Evolutionary conservation across 2,113 vertebrate genomes (phyloP), one percentile per base, ranked within the genome.

Genomic region (Enhydra lutris): DNA sequence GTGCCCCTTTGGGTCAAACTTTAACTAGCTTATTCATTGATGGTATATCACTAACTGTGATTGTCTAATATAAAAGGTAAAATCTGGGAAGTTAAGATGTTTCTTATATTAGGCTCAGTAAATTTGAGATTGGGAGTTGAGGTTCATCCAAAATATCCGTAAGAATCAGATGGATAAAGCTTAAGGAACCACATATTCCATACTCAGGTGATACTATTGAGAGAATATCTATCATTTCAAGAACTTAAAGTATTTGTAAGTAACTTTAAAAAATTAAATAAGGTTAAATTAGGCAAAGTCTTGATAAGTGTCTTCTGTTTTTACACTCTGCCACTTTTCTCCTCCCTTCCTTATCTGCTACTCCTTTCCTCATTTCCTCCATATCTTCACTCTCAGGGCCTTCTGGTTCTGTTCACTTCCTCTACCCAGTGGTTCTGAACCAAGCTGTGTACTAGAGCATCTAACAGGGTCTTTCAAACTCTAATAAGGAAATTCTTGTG

Each of bases 1-100:
- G 17, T 18, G 52, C 17, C 52, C 52, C 52, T 91, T 86, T 95
- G n/a, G 59, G 65, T 93, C 7, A 21, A 80, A 52, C 83, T 95
- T 84, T 94, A 97, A 95, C 76, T 94, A 95, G n/a, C 34, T 89
- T 82, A 57, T 69, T 96, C 52, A 85, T 81, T 89, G 18, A 13
- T 80, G 39, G 39, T 59, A 73, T 18, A 80, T 29, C 42, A 93
- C 34, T 91, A 73, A 78, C 76, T 89, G 13, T 65, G n/a, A 96
- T 45, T 91, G 31, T 45, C n/a, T 81, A 94, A 93, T 59, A 88
- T 57, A 76, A 92, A 90, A 79, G 15, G 52, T 67, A 91, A 90
- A 96, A 81, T 14, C 1, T 83, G 42, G 17, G 39, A 96, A 63
- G 20, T 86, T 73, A 91, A 94, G 63, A 63, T 94, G 12, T 29